Evolutionary conservation across 2,888 invertebrate genomes (phyloP).

Genomic region (Aphodius granarius): DNA sequence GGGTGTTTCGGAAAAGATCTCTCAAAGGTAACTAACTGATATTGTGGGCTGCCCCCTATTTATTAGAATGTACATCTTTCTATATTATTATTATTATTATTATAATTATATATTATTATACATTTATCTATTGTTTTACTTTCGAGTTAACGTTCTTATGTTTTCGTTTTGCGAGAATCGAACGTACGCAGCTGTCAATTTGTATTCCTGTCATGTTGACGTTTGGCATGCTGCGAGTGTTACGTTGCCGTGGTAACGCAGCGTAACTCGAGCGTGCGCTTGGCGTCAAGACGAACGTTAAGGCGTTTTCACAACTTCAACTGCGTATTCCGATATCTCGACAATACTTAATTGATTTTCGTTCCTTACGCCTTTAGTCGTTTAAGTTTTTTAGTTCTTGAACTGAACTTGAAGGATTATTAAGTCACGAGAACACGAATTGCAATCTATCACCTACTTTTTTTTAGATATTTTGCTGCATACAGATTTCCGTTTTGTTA

Average conservation of each 20-base stretch:
- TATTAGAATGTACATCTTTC: constrained; percentile 53
- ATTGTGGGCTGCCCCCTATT: constrained; percentile 55
- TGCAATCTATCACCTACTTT: constrained; percentile 49
- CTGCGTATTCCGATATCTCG: constrained; percentile 46
- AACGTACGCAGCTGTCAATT: constrained; percentile 45
- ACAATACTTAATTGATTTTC: constrained; percentile 16
- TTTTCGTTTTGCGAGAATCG: constrained; percentile 42
- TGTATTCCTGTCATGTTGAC: too few species aligned
- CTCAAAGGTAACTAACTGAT: constrained; percentile 85
- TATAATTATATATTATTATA: too few species aligned
- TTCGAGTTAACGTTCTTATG: constrained; percentile 24
- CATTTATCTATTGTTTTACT: constrained; percentile 27
- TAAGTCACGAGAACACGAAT: constrained; percentile 53
- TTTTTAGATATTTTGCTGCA: constrained; percentile 54
- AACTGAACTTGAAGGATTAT: constrained; percentile 33
- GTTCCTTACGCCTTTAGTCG: constrained; percentile 45
- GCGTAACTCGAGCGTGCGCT: too few species aligned
- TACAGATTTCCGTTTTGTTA: constrained; percentile 38
- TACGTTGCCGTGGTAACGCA: too few species aligned
- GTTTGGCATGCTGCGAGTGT: too few species aligned
- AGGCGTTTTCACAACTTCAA: too few species aligned
- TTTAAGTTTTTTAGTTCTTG: constrained; percentile 34
- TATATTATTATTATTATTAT: constrained; percentile 39
- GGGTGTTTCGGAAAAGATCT: constrained; percentile 96
- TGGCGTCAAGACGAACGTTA: too few species aligned